Evolutionary conservation across 2,113 vertebrate species (phyloP).

Genomic region (Castor canadensis): DNA sequence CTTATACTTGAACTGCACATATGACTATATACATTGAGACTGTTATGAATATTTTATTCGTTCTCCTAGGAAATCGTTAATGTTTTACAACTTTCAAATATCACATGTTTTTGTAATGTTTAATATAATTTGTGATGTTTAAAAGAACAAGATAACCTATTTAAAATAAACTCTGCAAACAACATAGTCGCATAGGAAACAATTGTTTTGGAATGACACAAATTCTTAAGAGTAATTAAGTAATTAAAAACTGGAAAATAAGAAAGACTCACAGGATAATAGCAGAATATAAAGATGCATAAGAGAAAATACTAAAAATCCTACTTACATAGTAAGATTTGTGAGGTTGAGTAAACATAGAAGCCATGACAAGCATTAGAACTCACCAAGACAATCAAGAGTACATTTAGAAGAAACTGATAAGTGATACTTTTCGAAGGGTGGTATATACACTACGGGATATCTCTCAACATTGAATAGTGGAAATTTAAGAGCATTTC

Average conservation of each 20-base stretch:
- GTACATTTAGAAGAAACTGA: background rate
- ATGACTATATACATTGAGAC: background rate
- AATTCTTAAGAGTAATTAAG: slow-evolving; percentile 1
- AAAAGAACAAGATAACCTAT: background rate
- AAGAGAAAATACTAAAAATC: background rate
- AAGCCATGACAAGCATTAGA: background rate
- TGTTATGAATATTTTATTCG: background rate
- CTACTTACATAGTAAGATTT: background rate
- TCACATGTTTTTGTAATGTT: background rate
- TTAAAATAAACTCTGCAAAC: background rate
- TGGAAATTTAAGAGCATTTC: background rate
- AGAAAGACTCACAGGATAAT: background rate
- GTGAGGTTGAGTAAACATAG: background rate
- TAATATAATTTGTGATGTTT: background rate
- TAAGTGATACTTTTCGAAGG: no score
- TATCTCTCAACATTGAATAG: background rate
- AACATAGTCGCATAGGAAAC: background rate
- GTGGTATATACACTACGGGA: no score
- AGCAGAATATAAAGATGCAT: background rate
- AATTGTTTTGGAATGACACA: background rate
- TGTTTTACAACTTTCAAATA: background rate
- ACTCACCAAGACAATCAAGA: background rate
- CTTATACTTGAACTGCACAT: background rate
- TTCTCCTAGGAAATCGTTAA: background rate
- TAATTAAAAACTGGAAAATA: background rate